These are phyloP conservation scores for Calyptommatus sinebrachiatus DNA, from an alignment of 2,113 vertebrate species.

Conservation along the genomic window DNA sequence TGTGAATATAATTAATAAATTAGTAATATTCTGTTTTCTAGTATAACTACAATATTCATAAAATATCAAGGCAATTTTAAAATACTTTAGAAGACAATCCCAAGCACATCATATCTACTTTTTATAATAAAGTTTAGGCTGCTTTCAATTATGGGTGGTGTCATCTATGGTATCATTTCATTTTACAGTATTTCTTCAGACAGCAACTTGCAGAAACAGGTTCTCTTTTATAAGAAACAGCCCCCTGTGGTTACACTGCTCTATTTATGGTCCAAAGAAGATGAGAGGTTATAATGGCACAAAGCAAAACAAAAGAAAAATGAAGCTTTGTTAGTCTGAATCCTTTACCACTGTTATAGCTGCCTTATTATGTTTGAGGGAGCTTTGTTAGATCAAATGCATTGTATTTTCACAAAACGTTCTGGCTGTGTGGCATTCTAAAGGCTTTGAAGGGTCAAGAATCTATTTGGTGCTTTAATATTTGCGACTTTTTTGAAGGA, in stretches of 20 bases:
- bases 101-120: not conserved
- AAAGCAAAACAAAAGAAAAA: conserved; percentile 2
- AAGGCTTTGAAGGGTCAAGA: not conserved
- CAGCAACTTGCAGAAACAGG: not conserved
- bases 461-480: conserved; percentile 4
- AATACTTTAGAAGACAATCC: not conserved
- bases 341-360: not conserved
- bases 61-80: not conserved
- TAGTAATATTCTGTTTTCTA: not conserved
- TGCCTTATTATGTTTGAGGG: not conserved
- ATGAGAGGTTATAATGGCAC: not conserved
- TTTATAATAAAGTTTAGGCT: not conserved
- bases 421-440: conserved; percentile 19
- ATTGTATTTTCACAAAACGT: conserved; percentile 12
- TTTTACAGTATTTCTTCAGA: not conserved
- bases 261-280: not conserved
- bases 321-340: not conserved
- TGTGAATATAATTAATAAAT: not conserved
- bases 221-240: not conserved
- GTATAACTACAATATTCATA: not conserved
- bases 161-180: not conserved
- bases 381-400: not conserved
- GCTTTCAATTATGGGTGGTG: too few relatives aligned
- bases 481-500: conserved; percentile 16
- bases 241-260: conserved; percentile 8